These are phyloP conservation scores for Dolichallabes microphthalmus DNA, from an alignment of 2,113 vertebrate genomes.

Conservation along the genomic window DNA sequence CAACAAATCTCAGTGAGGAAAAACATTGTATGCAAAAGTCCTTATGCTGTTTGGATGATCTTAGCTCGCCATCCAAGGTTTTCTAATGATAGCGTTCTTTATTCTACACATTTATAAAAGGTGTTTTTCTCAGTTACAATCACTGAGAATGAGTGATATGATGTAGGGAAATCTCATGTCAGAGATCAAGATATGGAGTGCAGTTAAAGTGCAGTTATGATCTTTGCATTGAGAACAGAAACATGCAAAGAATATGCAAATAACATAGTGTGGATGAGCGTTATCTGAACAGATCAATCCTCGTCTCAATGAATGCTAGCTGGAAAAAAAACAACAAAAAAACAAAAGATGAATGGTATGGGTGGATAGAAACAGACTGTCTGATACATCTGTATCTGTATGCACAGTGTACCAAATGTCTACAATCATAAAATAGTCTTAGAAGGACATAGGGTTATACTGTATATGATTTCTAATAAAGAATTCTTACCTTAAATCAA, in stretches of 20 bases:
- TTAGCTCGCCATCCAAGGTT: background rate
- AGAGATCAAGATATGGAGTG: conserved; percentile 51
- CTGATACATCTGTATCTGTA: background rate
- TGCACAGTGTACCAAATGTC: background rate
- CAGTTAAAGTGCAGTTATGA: conserved; percentile 57
- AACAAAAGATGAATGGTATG: conserved; percentile 26
- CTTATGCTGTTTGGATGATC: background rate
- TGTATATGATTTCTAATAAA: background rate
- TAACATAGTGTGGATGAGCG: conserved; percentile 31
- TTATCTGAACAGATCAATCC: conserved; percentile 5
- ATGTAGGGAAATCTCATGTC: conserved; percentile 14
- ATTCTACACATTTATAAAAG: conserved; percentile 6
- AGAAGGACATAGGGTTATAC: background rate
- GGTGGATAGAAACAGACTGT: conserved; percentile 1
- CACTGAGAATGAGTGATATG: conserved; percentile 11
- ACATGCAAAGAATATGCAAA: conserved; percentile 65
- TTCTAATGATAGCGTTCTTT: background rate
- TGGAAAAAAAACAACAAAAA: background rate
- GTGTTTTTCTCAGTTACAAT: conserved; percentile 36
- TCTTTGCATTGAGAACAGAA: conserved; percentile 67
- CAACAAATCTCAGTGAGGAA: background rate
- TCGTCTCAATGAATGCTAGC: background rate
- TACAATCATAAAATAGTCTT: background rate
- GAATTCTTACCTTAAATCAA: background rate
- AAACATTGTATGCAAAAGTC: background rate